These are phyloP conservation scores for Harmothoe impar DNA, from an alignment of 2,888 invertebrate genomes.

Conservation along the genomic window DNA sequence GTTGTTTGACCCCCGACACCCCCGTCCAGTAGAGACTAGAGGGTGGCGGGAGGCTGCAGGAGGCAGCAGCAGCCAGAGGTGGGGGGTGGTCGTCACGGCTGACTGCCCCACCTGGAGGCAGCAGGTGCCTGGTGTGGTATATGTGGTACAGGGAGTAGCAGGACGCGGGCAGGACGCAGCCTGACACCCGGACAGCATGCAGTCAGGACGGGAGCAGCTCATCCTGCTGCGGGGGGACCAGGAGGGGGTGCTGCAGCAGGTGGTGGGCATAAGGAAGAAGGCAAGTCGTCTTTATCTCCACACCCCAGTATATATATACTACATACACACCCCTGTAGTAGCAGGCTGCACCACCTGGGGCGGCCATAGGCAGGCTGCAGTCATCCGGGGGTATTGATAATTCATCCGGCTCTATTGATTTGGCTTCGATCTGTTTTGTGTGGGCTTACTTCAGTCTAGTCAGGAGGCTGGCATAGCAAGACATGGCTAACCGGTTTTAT, in stretches of 20 bases:
- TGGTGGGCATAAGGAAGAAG: neutral
- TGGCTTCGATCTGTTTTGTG: constrained; percentile 20
- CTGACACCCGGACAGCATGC: neutral
- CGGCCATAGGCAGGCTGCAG: neutral
- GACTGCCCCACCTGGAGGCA: neutral
- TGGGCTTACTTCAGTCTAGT: neutral
- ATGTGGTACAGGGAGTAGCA: neutral
- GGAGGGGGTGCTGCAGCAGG: neutral
- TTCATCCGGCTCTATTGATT: constrained; percentile 17
- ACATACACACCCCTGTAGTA: no score
- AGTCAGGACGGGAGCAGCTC: neutral
- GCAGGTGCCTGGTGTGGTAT: neutral
- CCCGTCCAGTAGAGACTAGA: no score
- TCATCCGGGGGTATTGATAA: neutral
- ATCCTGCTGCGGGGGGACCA: neutral
- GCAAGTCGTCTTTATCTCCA: neutral
- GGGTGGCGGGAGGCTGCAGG: no score
- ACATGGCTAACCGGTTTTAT: no score
- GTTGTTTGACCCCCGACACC: no score
- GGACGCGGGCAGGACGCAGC: neutral
- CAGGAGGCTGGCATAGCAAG: neutral
- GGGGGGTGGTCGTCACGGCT: neutral
- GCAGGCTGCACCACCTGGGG: neutral
- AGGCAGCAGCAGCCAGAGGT: no score
- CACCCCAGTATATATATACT: neutral